These are phyloP conservation scores for Squalus acanthias DNA, from an alignment of 2,797 vertebrate species.

Conservation along the genomic window DNA sequence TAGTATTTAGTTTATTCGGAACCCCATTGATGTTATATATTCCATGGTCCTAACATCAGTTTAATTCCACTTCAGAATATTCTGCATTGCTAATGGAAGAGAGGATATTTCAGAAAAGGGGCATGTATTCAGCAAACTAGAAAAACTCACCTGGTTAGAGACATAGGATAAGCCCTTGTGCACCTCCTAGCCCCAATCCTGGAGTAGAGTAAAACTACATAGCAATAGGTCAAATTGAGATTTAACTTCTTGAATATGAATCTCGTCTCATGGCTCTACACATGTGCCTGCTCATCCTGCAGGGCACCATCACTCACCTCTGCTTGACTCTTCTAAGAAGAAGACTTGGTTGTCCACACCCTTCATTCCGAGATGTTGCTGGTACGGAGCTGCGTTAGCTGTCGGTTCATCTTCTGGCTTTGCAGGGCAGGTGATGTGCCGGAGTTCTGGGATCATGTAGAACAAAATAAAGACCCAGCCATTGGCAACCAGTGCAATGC, in stretches of 20 bases:
- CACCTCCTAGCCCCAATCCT: neutral
- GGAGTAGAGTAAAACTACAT: no score
- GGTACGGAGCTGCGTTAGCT: constrained; percentile 49
- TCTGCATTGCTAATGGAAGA: neutral
- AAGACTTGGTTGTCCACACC: constrained; percentile 51
- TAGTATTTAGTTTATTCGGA: neutral
- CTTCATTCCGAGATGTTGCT: constrained; percentile 44
- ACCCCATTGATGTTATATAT: neutral
- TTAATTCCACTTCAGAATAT: neutral
- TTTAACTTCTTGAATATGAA: neutral
- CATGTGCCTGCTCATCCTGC: neutral
- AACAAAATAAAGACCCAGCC: constrained; percentile 78
- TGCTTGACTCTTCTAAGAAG: neutral
- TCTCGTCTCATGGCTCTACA: neutral
- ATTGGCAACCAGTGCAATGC: constrained; percentile 72
- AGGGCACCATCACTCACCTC: neutral
- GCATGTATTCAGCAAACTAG: neutral
- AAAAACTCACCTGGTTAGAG: neutral
- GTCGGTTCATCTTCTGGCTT: constrained; percentile 50
- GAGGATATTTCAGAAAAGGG: no score
- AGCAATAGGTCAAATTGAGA: neutral
- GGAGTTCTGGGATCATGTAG: constrained; percentile 69
- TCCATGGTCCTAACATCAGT: neutral
- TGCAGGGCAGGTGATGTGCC: constrained; percentile 59
- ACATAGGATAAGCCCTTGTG: neutral